phyloP scores from a whole-genome alignment of 2,797 vertebrate species.

The Adrianichthys oophorus region DNA sequence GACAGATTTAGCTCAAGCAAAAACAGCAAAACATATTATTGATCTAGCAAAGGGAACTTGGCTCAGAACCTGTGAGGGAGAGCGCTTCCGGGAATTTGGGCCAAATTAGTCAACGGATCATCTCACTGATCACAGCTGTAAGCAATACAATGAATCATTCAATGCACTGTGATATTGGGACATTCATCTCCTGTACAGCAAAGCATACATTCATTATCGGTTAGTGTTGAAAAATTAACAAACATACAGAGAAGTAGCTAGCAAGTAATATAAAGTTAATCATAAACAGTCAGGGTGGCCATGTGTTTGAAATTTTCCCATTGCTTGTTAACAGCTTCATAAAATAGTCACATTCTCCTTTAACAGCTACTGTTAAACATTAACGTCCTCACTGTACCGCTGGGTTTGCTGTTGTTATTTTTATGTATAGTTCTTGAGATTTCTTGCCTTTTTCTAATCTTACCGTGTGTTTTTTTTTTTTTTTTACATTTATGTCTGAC shows the following conservation, averaged over 20 bases:
- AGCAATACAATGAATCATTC: constrained; percentile 60
- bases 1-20: constrained; percentile 43
- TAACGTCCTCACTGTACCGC: constrained; percentile 38
- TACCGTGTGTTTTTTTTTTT: not conserved
- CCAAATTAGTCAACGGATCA: constrained; percentile 45
- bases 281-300: constrained; percentile 74
- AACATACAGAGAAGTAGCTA: constrained; percentile 69
- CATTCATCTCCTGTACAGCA: constrained; percentile 81
- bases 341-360: constrained; percentile 54
- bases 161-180: constrained; percentile 70
- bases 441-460: constrained; percentile 31
- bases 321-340: constrained; percentile 51
- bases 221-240: constrained; percentile 75
- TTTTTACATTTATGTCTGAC: too few species aligned
- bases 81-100: constrained; percentile 39
- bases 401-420: constrained; percentile 17
- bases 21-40: constrained; percentile 12
- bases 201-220: constrained; percentile 86
- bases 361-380: constrained; percentile 48
- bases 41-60: constrained; percentile 22
- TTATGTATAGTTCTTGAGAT: constrained; percentile 39
- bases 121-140: constrained; percentile 44
- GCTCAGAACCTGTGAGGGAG: constrained; percentile 35
- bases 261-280: constrained; percentile 72
- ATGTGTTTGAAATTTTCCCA: constrained; percentile 45